phyloP scores from a whole-genome alignment of 2,888 invertebrate genomes.

The Thecophora atra region DNA sequence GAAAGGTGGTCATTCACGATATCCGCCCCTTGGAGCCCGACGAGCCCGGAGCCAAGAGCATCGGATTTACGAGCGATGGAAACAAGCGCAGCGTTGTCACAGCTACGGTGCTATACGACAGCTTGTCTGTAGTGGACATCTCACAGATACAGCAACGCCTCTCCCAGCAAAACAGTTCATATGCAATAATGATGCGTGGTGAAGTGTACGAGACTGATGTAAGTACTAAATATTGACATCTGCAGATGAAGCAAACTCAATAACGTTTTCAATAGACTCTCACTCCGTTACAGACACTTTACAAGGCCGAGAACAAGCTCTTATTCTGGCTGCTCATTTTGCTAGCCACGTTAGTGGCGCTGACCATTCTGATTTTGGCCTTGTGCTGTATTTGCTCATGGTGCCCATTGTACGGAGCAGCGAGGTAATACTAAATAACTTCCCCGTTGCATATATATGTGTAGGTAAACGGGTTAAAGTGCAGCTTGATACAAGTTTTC shows the following conservation, averaged over 20 bases:
- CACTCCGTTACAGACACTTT: conserved; percentile 71
- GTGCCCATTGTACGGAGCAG: conserved; percentile 83
- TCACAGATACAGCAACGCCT: conserved; percentile 76
- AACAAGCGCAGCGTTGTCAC: conserved; percentile 77
- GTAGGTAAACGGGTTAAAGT: background rate
- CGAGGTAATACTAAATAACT: conserved; percentile 68
- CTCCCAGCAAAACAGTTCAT: conserved; percentile 65
- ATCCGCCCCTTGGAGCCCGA: conserved; percentile 74
- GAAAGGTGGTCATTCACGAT: conserved; percentile 78
- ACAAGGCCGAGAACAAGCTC: conserved; percentile 77
- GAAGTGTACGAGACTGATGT: conserved; percentile 59
- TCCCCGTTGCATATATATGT: background rate
- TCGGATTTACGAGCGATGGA: conserved; percentile 66
- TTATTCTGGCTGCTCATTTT: conserved; percentile 83
- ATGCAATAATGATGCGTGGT: conserved; percentile 58
- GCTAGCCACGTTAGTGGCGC: conserved; percentile 77
- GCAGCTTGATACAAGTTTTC: background rate
- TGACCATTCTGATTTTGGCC: conserved; percentile 77
- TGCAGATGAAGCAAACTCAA: background rate
- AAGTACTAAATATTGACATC: conserved; percentile 45
- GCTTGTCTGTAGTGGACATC: conserved; percentile 75
- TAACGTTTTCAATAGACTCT: conserved; percentile 47
- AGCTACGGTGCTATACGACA: conserved; percentile 75
- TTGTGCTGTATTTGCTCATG: conserved; percentile 86
- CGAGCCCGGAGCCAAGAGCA: conserved; percentile 70